Base-by-base conservation (phyloP, 2,888 invertebrate genomes). In the Dolichomitus sp. region DNA sequence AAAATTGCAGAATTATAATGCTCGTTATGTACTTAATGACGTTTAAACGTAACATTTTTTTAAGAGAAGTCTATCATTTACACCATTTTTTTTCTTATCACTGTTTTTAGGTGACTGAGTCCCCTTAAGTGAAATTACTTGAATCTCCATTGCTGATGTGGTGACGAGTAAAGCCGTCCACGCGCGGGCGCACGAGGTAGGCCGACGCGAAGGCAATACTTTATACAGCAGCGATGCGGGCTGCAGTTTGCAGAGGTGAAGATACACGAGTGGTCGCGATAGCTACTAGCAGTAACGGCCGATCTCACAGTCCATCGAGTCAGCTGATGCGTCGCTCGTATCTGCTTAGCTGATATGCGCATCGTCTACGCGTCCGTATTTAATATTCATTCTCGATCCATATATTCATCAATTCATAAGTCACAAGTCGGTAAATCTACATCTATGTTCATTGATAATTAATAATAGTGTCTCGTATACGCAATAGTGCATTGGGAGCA, bases 321-420 rank as follows among this genome's bases (percentile, higher is more conserved):
- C 74, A 69, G 80, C 73, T 74, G 68, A 80, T 69, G 68, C 73
- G 61, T 19, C 40, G 23, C 42, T 17, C 54, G 59, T 45, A 50
- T 54, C 68, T 61, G 57, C 42, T 73, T 50, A 14, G 27, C 50
- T 59, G 48, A 69, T 61, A 70, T 57, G 78, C 48, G 54, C 63
- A 30, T n/a, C n/a, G 40, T 17, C 23, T 17, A 48, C 57, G n/a
- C n/a, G 33, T n/a, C 17, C 37, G 68, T 48, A 17, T 12, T 50
- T 33, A 33, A 48, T 50, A 48, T 66, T 66, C 50, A 68, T 48
- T 48, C 23, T 68, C 50, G 4, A 68, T 50, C 48, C 4, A 57
- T 33, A 27, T 30, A 48, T 27, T 65, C 30, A 7, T 66, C 17
- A 23, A 66, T 66, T 48, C 48, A 33, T 12, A 48, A 33, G 19